A percentile compares a stretch with the other conserved stretches of the same genome.
Evolutionary conservation across 2,113 vertebrate genomes (phyloP).

Genomic region (Bos indicus): DNA sequence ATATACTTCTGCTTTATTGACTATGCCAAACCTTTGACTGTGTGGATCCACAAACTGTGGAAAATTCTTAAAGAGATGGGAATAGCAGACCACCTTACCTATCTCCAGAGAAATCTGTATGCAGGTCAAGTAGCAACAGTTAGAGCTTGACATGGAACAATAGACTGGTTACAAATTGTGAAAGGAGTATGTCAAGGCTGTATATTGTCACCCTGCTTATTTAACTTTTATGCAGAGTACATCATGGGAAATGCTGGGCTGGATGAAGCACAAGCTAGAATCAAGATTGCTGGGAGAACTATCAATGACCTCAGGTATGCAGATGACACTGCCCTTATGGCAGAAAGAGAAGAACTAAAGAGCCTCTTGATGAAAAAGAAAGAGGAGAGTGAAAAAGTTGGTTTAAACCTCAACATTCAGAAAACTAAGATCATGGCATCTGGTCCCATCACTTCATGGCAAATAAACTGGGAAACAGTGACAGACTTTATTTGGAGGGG

Average conservation of each 20-base stretch:
- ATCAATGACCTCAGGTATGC: neutral
- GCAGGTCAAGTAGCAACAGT: neutral
- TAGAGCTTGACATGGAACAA: neutral
- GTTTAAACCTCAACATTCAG: neutral
- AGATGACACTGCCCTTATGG: neutral
- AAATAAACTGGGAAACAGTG: neutral
- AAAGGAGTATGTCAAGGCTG: neutral
- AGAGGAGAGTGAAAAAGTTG: neutral
- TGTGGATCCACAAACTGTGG: no score
- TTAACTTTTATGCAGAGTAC: neutral
- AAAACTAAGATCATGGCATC: neutral
- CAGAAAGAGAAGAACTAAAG: neutral
- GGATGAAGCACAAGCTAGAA: neutral
- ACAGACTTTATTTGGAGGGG: neutral
- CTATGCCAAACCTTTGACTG: no score
- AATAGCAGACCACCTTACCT: no score
- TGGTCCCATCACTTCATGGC: neutral
- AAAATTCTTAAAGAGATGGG: no score
- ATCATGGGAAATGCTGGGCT: neutral
- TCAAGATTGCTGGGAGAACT: neutral
- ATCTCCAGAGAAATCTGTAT: no score
- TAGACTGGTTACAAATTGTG: neutral
- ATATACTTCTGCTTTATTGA: no score
- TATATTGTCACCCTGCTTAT: neutral
- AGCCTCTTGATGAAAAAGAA: neutral